Evolutionary conservation across 1,140 invertebrate genomes (phyloP).

Genomic region (Trichonephila clavipes): DNA sequence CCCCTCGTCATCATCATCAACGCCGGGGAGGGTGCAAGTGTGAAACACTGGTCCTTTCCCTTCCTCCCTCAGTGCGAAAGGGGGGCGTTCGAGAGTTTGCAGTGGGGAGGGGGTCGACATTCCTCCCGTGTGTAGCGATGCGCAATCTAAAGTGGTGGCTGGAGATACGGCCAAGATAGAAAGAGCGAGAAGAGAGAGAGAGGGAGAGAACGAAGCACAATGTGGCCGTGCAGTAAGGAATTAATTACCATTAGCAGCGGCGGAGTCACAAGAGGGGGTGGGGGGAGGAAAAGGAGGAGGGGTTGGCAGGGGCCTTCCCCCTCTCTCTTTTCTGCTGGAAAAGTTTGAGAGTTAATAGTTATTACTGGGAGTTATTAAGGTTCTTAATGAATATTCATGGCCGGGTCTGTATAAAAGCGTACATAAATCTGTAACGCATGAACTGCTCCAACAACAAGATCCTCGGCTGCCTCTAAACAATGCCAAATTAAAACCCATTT

Average conservation of each 20-base stretch:
- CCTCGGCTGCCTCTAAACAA: conserved; percentile 75
- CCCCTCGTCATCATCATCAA: conserved; percentile 69
- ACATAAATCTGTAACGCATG: conserved; percentile 76
- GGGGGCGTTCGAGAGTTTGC: not conserved
- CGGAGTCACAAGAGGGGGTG: conserved; percentile 49
- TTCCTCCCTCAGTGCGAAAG: not conserved
- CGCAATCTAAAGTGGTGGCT: conserved; percentile 73
- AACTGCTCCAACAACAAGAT: conserved; percentile 76
- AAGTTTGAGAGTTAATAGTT: conserved; percentile 76
- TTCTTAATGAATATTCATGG: conserved; percentile 77
- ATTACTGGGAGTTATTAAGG: conserved; percentile 76
- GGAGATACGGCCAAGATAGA: conserved; percentile 54
- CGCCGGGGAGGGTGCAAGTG: conserved; percentile 32
- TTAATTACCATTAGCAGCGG: conserved; percentile 76
- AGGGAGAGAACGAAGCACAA: conserved; percentile 49
- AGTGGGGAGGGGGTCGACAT: conserved; percentile 27
- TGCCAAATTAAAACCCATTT: conserved; percentile 77
- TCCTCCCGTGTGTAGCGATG: conserved; percentile 71
- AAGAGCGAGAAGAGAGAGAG: conserved; percentile 8
- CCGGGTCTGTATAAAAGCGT: conserved; percentile 75
- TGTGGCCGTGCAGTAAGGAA: conserved; percentile 68
- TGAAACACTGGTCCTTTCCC: conserved; percentile 47
- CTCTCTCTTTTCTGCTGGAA: conserved; percentile 72
- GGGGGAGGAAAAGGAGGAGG: not conserved
- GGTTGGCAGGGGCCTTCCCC: not conserved